Evolutionary conservation across 2,888 invertebrate species (phyloP).

Genomic region (Yponomeuta evonymella): DNA sequence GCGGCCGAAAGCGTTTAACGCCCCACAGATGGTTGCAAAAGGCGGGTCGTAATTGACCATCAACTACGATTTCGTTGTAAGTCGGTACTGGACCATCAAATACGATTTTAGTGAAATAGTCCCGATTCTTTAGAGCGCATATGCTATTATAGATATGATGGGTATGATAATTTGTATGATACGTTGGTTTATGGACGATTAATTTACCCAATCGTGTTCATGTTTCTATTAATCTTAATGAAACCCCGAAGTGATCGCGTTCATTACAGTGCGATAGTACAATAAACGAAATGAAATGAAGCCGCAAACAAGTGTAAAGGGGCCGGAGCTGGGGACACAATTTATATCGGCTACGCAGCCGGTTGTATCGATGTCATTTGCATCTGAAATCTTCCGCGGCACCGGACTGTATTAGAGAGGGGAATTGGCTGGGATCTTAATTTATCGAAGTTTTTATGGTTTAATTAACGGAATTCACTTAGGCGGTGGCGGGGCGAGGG

Average conservation of each 20-base stretch:
- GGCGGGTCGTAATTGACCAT: too few relatives aligned
- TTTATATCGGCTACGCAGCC: slow-evolving; percentile 47
- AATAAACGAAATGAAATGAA: slow-evolving; percentile 41
- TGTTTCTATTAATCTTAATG: slow-evolving; percentile 22
- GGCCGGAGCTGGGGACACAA: slow-evolving; percentile 39
- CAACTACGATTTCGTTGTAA: too few relatives aligned
- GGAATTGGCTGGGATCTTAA: slow-evolving; percentile 76
- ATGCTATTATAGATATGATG: too few relatives aligned
- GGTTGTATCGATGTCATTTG: slow-evolving; percentile 69
- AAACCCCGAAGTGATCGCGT: slow-evolving; percentile 29
- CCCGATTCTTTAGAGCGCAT: too few relatives aligned
- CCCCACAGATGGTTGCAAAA: too few relatives aligned
- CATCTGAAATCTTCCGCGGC: slow-evolving; percentile 69
- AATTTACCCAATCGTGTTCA: too few relatives aligned
- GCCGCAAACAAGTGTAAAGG: slow-evolving; percentile 61
- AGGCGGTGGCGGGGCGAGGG: slow-evolving; percentile 45
- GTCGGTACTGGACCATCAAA: too few relatives aligned
- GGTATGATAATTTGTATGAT: too few relatives aligned
- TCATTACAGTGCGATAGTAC: slow-evolving; percentile 31
- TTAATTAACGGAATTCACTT: slow-evolving; percentile 78
- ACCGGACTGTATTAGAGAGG: slow-evolving; percentile 65
- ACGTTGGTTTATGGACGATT: too few relatives aligned
- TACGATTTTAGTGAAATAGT: too few relatives aligned
- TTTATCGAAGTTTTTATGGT: slow-evolving; percentile 78
- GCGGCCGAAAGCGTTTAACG: too few relatives aligned